Percentiles rank a stretch among this genome's conserved stretches.
These are phyloP conservation scores for Oligia strigilis DNA, from an alignment of 2,888 invertebrate genomes.

Conservation along the genomic window DNA sequence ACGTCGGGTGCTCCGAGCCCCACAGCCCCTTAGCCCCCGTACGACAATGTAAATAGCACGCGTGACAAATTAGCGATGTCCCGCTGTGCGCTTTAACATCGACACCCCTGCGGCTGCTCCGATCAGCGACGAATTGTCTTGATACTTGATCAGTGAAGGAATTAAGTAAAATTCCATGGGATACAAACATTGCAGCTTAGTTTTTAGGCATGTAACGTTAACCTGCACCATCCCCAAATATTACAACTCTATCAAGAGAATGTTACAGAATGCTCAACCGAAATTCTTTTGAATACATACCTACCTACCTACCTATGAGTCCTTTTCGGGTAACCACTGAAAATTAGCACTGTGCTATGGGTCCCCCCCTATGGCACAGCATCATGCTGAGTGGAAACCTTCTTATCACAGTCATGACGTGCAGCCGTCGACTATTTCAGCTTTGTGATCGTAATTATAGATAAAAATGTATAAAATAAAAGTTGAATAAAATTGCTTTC, in stretches of 20 bases:
- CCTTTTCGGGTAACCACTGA: no score
- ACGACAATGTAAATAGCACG: constrained; percentile 69
- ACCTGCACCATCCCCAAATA: no score
- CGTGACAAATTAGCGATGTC: constrained; percentile 80
- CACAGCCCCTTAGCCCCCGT: constrained; percentile 29
- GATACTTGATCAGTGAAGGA: constrained; percentile 58
- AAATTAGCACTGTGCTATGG: no score
- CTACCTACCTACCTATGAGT: no score
- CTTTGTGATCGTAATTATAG: no score
- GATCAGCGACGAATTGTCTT: constrained; percentile 48
- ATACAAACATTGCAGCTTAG: background rate
- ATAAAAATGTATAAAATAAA: no score
- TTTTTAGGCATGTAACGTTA: no score
- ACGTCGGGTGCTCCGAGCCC: constrained; percentile 7
- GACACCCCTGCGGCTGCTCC: constrained; percentile 66
- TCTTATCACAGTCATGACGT: no score
- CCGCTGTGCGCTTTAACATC: constrained; percentile 75
- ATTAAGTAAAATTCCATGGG: background rate
- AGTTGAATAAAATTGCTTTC: no score
- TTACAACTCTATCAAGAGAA: background rate
- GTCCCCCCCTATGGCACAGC: no score
- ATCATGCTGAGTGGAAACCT: no score
- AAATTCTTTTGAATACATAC: background rate
- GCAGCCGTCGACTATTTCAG: no score
- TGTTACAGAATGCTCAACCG: background rate